phyloP scores from a whole-genome alignment of 2,888 invertebrate species.

The Cepaea hortensis region DNA sequence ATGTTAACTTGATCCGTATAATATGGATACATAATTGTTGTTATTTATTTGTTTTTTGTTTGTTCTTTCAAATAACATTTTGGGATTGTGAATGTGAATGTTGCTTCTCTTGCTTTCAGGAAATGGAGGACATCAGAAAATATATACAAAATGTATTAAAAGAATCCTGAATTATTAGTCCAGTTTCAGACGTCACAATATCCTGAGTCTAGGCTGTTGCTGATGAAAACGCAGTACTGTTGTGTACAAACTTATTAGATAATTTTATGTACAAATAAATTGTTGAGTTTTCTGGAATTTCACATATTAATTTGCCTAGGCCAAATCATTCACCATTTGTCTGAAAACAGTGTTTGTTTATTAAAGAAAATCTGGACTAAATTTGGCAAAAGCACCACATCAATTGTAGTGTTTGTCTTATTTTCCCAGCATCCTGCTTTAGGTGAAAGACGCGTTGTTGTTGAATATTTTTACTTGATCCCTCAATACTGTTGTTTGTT shows the following conservation, averaged over 20 bases:
- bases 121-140: conserved; percentile 80
- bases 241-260: not conserved
- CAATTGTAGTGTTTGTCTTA: too few species aligned
- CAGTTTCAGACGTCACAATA: not conserved
- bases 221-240: not conserved
- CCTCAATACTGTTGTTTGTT: too few species aligned
- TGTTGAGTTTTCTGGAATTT: too few species aligned
- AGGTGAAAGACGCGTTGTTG: too few species aligned
- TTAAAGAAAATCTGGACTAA: not conserved
- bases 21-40: too few species aligned
- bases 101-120: conserved; percentile 68
- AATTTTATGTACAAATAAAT: too few species aligned
- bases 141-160: conserved; percentile 66
- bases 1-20: too few species aligned
- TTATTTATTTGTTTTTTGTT: too few species aligned
- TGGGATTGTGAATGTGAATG: too few species aligned
- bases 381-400: not conserved
- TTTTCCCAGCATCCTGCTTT: too few species aligned
- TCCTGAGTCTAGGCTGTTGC: not conserved
- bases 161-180: conserved; percentile 30
- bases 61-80: too few species aligned
- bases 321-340: not conserved
- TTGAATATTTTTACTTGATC: too few species aligned
- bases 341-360: not conserved
- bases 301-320: not conserved